phyloP scores from a whole-genome alignment of 1,140 invertebrate genomes.

The Brachionus rotundiformis region DNA sequence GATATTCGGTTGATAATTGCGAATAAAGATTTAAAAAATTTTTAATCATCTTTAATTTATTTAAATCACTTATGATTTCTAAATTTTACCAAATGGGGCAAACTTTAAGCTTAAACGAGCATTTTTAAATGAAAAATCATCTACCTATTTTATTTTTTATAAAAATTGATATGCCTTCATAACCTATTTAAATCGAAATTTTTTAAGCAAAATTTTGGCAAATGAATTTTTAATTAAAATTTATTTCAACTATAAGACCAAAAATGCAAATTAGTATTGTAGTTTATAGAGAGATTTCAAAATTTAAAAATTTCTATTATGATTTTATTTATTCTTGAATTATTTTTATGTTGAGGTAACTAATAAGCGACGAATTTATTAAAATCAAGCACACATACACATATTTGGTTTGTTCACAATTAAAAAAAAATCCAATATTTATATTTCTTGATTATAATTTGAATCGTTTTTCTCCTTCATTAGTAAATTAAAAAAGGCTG shows the following conservation, averaged over 20 bases:
- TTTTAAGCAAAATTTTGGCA: not conserved
- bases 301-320: not conserved
- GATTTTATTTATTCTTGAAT: not conserved
- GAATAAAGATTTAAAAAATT: not conserved
- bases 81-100: too few relatives aligned
- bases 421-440: not conserved
- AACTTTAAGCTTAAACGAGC: too few relatives aligned
- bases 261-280: constrained; percentile 16
- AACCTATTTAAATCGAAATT: not conserved
- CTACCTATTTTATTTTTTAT: not conserved
- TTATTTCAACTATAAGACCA: not conserved
- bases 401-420: not conserved
- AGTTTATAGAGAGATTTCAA: not conserved
- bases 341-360: constrained; percentile 20
- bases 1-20: too few relatives aligned
- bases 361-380: constrained; percentile 22
- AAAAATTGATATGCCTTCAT: not conserved
- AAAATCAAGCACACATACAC: not conserved
- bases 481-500: too few relatives aligned
- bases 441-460: not conserved
- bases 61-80: too few relatives aligned
- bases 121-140: not conserved
- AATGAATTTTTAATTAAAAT: constrained; percentile 6
- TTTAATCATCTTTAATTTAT: not conserved
- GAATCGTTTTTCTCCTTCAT: not conserved